Evolutionary conservation across 2,797 vertebrate genomes (phyloP).

Genomic region (Dipus sagitta): DNA sequence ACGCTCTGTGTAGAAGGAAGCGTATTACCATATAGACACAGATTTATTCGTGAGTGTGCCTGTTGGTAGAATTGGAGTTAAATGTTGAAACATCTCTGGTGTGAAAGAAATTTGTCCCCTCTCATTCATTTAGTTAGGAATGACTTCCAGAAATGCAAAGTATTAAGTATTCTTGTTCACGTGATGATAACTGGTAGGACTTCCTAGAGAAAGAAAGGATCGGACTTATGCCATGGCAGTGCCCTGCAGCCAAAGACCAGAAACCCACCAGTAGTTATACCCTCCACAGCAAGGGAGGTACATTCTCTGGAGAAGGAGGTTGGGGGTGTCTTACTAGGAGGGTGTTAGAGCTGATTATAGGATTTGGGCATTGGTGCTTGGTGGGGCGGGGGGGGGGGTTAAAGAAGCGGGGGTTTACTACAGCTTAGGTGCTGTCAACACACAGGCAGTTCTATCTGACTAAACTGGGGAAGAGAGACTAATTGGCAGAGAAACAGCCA

Average conservation of each 20-base stretch:
- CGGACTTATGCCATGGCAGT: neutral
- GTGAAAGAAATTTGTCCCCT: slow-evolving; percentile 46
- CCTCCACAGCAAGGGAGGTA: neutral
- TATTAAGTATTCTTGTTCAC: slow-evolving; percentile 54
- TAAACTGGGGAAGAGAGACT: neutral
- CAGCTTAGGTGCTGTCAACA: slow-evolving; percentile 32
- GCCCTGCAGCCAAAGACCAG: neutral
- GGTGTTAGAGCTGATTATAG: slow-evolving; percentile 29
- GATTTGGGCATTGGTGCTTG: slow-evolving; percentile 43
- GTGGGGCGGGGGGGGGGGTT: neutral
- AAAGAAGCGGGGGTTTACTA: neutral
- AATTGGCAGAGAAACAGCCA: neutral
- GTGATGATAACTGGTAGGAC: slow-evolving; percentile 49
- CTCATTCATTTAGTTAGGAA: slow-evolving; percentile 47
- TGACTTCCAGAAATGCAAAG: slow-evolving; percentile 26
- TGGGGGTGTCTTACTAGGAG: neutral
- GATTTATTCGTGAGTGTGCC: slow-evolving; percentile 13
- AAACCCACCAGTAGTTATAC: slow-evolving; percentile 6
- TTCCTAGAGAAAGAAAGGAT: slow-evolving; percentile 54
- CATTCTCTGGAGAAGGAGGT: neutral
- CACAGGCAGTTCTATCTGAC: neutral
- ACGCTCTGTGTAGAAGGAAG: slow-evolving; percentile 41
- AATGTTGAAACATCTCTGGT: slow-evolving; percentile 45
- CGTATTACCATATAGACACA: neutral
- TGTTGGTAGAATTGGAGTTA: slow-evolving; percentile 53